phyloP scores from a whole-genome alignment of 1,140 invertebrate species.

The Drosophila parabipectinata region DNA sequence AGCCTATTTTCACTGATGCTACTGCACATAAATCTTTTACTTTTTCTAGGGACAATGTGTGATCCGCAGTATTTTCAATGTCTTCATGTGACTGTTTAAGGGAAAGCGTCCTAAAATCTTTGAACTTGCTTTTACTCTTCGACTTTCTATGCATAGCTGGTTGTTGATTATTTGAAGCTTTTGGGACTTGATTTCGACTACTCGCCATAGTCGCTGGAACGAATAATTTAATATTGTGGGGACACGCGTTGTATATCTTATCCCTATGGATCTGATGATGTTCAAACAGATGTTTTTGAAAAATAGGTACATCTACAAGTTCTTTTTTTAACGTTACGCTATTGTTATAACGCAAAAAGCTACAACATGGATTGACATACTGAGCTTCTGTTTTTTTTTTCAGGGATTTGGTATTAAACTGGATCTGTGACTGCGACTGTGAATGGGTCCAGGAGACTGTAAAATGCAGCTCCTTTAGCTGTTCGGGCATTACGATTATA shows the following conservation, averaged over 20 bases:
- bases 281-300: not conserved
- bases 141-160: constrained; percentile 65
- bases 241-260: constrained; percentile 6
- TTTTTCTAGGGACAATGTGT: constrained; percentile 1
- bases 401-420: constrained; percentile 3
- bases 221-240: constrained; percentile 9
- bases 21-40: not conserved
- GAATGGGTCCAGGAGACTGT: constrained; percentile 9
- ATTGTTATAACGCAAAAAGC: constrained; percentile 1
- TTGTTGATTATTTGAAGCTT: constrained; percentile 20
- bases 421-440: not conserved
- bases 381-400: not conserved
- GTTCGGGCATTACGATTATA: constrained; percentile 25
- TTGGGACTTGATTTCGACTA: constrained; percentile 23
- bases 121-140: constrained; percentile 59
- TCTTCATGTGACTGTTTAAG: not conserved
- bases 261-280: constrained; percentile 4
- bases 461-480: constrained; percentile 4
- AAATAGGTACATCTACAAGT: not conserved
- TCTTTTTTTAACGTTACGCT: constrained; percentile 1
- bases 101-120: not conserved
- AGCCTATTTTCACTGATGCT: not conserved
- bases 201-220: constrained; percentile 29
- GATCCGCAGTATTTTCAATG: not conserved
- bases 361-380: not conserved